phyloP scores from a whole-genome alignment of 2,888 invertebrate genomes.

The Habroteleia sp. region DNA sequence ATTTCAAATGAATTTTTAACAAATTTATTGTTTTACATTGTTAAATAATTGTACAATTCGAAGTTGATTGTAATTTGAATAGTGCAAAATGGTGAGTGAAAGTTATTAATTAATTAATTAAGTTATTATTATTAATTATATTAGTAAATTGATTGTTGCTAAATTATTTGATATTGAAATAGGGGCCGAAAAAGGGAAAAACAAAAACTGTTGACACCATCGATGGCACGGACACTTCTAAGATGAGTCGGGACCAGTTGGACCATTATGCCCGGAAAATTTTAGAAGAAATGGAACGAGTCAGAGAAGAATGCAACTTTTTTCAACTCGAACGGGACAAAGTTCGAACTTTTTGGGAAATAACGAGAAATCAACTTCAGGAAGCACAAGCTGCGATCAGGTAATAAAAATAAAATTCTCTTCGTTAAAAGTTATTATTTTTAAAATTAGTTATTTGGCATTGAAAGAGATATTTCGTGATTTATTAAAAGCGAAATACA shows the following conservation, averaged over 20 bases:
- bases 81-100: no score
- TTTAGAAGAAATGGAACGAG: slow-evolving; percentile 94
- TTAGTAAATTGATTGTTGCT: no score
- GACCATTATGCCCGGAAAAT: slow-evolving; percentile 93
- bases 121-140: no score
- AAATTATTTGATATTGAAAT: slow-evolving; percentile 13
- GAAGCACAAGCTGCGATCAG: slow-evolving; percentile 88
- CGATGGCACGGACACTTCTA: slow-evolving; percentile 95
- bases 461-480: no score
- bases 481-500: no score
- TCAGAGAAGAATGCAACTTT: slow-evolving; percentile 96
- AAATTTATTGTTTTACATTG: slow-evolving; percentile 26
- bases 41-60: slow-evolving; percentile 16
- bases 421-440: no score
- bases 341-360: slow-evolving; percentile 97
- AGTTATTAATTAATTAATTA: no score
- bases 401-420: no score
- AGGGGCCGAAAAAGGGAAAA: slow-evolving; percentile 70
- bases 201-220: slow-evolving; percentile 78
- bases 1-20: slow-evolving; percentile 11
- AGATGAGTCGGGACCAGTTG: slow-evolving; percentile 95
- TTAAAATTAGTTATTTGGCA: no score
- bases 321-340: slow-evolving; percentile 97
- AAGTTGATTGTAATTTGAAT: neutral
- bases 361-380: slow-evolving; percentile 93